Evolutionary conservation across 2,888 invertebrate species (phyloP), one percentile per base, ranked within the genome.

Genomic region (Schizotus pectinicornis): DNA sequence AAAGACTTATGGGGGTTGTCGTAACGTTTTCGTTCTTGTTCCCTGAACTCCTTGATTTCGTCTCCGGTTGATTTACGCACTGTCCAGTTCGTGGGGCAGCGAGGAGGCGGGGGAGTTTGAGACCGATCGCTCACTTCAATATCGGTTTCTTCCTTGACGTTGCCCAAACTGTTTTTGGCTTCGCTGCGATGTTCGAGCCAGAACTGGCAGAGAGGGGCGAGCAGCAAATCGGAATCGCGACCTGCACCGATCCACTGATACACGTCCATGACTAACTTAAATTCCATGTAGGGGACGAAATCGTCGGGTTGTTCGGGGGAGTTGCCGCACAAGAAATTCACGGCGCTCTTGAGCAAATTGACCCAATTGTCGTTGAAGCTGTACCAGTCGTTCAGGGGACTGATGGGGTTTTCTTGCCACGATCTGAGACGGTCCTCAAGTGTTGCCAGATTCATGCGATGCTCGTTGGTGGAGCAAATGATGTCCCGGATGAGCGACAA

Each of bases 161-260:
- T 72, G 6, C 55, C 57, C 12, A 72, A 56, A 8, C 54, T 56
- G 5, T 63, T 55, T 58, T 73, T 78, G 61, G 55, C 67, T 57
- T 84, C 83, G 49, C 82, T 81, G 33, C 84, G 78, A 39, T 89
- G 85, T 31, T 88, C 84, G 64, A 94, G 80, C 92, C 95, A 96
- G 67, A 89, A 88, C 59, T 88, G 86, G 73, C 91, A 94, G 50
- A 95, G 79, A 2, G 88, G 85, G 3, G 86, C 81, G 8, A 96
- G 80, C 36, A 91, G 85, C 2, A 87, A 84, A 77, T 95, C 95
- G 1, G 92, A 90, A 77, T 97, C 96, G 3, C 96, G 84, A 0
- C 95, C 95, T 5, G 94, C 94, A 1, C 96, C 96, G 59, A 96
- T 96, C 97, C 97, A 97, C 72, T 92, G 91, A 78, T 92, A 94